Percentiles rank a stretch among this genome's conserved stretches.
Conservation (phyloP, 2,113 vertebrate species). For the Junco hyemalis region DNA sequence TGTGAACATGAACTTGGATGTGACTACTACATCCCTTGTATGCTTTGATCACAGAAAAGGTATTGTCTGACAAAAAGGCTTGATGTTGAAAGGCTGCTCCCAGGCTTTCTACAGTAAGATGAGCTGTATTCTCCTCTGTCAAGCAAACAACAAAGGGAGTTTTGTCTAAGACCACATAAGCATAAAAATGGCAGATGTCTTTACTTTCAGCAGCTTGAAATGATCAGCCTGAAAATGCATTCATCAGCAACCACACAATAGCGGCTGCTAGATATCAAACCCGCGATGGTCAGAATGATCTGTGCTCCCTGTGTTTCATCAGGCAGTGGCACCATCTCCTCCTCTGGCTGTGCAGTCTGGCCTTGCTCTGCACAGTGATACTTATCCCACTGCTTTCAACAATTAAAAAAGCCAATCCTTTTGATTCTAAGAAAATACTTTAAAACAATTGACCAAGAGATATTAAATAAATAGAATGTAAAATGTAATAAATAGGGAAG, state of each 20-base stretch:
- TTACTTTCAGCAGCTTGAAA: conserved; percentile 68
- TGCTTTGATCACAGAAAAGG: conserved; percentile 82
- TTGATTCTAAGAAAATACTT: conserved; percentile 47
- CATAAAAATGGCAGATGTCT: conserved; percentile 74
- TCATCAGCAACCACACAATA: conserved; percentile 68
- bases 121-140: conserved; percentile 81
- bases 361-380: conserved; percentile 59
- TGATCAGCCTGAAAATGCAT: conserved; percentile 63
- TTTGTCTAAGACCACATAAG: conserved; percentile 80
- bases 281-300: conserved; percentile 72
- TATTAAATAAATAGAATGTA: neutral
- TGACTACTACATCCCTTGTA: conserved; percentile 71
- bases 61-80: conserved; percentile 76
- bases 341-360: conserved; percentile 57
- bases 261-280: conserved; percentile 74
- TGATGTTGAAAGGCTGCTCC: conserved; percentile 71
- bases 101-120: conserved; percentile 67
- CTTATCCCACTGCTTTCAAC: conserved; percentile 66
- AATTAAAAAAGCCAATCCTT: conserved; percentile 58
- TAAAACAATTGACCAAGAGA: neutral
- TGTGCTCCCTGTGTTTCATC: conserved; percentile 41
- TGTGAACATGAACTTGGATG: conserved; percentile 70
- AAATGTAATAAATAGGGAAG: neutral
- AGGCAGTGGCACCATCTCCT: conserved; percentile 66
- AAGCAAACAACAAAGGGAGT: conserved; percentile 78